phyloP scores from a whole-genome alignment of 2,888 invertebrate genomes.

The Lepeophtheirus nordmannii region DNA sequence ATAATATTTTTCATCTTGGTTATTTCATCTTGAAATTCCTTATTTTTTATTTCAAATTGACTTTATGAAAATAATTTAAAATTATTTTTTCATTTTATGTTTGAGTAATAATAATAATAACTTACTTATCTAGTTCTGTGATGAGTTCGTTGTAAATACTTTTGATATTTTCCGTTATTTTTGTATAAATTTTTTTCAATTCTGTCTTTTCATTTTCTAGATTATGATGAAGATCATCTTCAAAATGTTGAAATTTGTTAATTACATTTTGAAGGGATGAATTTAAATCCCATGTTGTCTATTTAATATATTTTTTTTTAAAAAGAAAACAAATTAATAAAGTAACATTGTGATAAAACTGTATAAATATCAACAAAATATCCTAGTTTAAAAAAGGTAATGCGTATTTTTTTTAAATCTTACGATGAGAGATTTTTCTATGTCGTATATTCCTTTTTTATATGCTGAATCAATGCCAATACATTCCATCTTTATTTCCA shows the following conservation, averaged over 20 bases:
- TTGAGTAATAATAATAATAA: conserved; percentile 26
- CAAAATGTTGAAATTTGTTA: conserved; percentile 46
- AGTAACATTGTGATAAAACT: no score
- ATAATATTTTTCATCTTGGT: conserved; percentile 31
- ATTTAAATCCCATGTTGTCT: conserved; percentile 44
- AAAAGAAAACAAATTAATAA: conserved; percentile 26
- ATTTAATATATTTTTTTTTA: conserved; percentile 27
- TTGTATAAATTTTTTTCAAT: conserved; percentile 49
- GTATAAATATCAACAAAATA: no score
- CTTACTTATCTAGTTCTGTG: conserved; percentile 50
- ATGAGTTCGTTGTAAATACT: conserved; percentile 50
- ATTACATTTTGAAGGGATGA: conserved; percentile 52
- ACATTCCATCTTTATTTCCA: no score
- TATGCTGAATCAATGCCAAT: no score
- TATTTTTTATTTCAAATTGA: neutral
- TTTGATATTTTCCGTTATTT: conserved; percentile 48
- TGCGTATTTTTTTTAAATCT: no score
- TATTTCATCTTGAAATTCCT: conserved; percentile 8
- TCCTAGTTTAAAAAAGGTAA: no score
- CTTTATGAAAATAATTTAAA: conserved; percentile 1
- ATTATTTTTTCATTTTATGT: neutral
- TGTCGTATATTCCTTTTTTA: no score
- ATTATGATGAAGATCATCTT: conserved; percentile 50
- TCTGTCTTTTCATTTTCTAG: conserved; percentile 50
- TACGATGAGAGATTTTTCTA: no score